Base-by-base conservation (phyloP, 2,797 vertebrate genomes). In the Melanotaenia trifasciata region DNA sequence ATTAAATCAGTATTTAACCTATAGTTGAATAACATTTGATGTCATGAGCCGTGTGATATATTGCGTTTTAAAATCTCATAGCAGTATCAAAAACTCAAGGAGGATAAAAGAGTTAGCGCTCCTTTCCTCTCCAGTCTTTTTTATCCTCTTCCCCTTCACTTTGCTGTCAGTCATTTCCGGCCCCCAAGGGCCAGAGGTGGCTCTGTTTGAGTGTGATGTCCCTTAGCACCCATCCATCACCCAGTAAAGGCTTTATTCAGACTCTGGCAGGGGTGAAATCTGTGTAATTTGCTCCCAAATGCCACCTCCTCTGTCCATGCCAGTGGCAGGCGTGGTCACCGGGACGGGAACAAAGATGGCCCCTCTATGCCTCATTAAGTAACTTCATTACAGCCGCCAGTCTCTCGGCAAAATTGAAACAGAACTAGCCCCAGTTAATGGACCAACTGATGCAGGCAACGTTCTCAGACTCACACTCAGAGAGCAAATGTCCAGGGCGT, bases 211-310 rank as follows among this genome's bases (percentile, higher is more conserved):
- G 82, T 84, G 67, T 87, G 74, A 79, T 84, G 76, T 88, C 83
- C 83, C 88, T 91, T 87, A 63, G 73, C 76, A 79, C 84, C 90
- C 88, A 94, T 94, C 93, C 92, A 94, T 95, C 94, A 94, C 87
- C 87, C 84, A 87, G 78, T 88, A 84, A 84, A 68, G 84, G 87
- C 90, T 90, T 91, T 90, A 94, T 92, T 90, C 89, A 93, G 74
- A 67, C 36, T 77, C 74, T 94, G 93, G 92, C 95, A 95, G 85
- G 94, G 93, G 94, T 93, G 92, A 95, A 95, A 95, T 95, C 87
- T 83, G 84, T 90, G 91, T 95, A 93, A 95, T 95, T 94, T 94
- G 92, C 84, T 86, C 82, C 80, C 87, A 84, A 90, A 92, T 92
- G 90, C 88, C 87, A 78, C 79, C 73, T 85, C 76, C 70, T 92